phyloP scores from a whole-genome alignment of 2,888 invertebrate species.

The Ceramica pisi region DNA sequence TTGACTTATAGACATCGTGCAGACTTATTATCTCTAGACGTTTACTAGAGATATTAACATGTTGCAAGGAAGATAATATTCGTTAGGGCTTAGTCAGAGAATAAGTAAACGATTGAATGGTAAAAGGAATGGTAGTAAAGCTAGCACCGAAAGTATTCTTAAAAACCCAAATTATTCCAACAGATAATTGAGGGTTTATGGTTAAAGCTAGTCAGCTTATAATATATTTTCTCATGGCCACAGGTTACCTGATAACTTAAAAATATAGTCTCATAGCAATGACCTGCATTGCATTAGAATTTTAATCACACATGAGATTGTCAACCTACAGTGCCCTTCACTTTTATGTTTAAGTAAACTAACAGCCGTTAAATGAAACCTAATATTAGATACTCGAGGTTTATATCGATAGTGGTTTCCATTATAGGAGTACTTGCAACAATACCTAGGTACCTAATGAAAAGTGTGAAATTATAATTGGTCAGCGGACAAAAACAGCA shows the following conservation, averaged over 20 bases:
- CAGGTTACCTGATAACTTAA: background rate
- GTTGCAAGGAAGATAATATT: background rate
- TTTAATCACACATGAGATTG: constrained; percentile 54
- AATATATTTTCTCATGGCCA: background rate
- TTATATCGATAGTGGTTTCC: constrained; percentile 7
- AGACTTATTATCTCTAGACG: no score
- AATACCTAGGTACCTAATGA: no score
- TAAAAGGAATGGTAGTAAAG: no score
- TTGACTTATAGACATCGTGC: background rate
- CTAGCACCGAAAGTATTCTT: no score
- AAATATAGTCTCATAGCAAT: constrained; percentile 44
- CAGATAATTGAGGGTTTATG: background rate
- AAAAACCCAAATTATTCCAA: background rate
- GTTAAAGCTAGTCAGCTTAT: background rate
- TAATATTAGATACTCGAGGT: constrained; percentile 25
- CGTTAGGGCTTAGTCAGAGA: no score
- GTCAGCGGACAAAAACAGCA: background rate
- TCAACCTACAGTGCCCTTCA: constrained; percentile 62
- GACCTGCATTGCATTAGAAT: constrained; percentile 56
- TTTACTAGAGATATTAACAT: background rate
- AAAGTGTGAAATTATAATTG: background rate
- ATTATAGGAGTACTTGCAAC: background rate
- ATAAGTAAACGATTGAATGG: no score
- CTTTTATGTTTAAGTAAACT: constrained; percentile 57
- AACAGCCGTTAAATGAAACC: constrained; percentile 33